These are phyloP conservation scores for Equus przewalskii DNA, from an alignment of 2,113 vertebrate species.

Conservation along the genomic window DNA sequence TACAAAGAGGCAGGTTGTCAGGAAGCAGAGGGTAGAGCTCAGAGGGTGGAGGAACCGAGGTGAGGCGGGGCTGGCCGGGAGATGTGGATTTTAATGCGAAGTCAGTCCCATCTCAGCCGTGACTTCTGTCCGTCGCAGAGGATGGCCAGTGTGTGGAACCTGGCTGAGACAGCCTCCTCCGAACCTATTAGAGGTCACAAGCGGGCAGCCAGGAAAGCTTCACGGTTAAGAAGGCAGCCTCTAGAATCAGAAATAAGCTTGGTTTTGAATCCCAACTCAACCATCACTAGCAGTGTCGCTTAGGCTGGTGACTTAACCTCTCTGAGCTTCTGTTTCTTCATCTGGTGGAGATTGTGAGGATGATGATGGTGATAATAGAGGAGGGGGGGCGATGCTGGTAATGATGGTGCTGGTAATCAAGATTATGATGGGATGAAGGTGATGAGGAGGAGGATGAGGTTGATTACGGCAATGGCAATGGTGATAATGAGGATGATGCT, in stretches of 20 bases:
- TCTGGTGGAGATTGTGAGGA: neutral
- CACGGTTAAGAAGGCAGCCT: neutral
- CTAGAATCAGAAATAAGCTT: neutral
- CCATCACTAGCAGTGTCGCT: neutral
- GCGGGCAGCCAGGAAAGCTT: neutral
- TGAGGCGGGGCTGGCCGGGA: rapidly evolving
- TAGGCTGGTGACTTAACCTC: neutral
- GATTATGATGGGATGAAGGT: neutral
- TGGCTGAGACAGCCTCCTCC: neutral
- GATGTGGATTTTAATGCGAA: neutral
- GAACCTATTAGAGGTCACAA: neutral
- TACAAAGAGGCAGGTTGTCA: neutral
- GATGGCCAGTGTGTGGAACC: neutral
- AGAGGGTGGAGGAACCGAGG: too few relatives aligned
- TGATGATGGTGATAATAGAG: rapidly evolving
- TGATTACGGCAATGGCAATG: rapidly evolving
- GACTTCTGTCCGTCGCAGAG: neutral
- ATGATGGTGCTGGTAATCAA: rapidly evolving
- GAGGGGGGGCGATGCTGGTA: rapidly evolving
- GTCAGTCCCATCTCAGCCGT: neutral
- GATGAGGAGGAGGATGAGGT: rapidly evolving
- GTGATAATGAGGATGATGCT: neutral
- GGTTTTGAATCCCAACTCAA: neutral
- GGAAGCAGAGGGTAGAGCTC: neutral
- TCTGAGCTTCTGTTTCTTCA: neutral